Percentiles rank a stretch among this genome's conserved stretches.
phyloP scores from a whole-genome alignment of 2,113 vertebrate genomes.

The Sander vitreus region DNA sequence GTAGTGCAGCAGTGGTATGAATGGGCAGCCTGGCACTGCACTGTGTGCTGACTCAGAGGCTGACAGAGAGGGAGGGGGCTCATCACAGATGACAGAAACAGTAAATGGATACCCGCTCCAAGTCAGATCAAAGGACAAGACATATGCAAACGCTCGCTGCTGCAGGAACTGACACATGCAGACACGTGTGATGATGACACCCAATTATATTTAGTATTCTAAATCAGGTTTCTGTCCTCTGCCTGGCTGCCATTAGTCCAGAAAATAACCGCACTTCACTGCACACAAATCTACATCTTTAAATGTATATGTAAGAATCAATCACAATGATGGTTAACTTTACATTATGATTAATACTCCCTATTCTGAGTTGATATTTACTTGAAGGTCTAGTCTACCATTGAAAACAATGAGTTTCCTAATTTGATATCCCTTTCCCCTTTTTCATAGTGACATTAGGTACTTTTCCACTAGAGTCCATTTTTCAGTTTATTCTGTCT shows the following conservation, averaged over 20 bases:
- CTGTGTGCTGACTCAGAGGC: conserved; percentile 23
- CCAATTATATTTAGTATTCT: background rate
- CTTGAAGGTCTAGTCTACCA: too few relatives aligned
- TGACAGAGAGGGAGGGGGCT: conserved; percentile 1
- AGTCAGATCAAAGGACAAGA: conserved; percentile 29
- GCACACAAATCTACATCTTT: background rate
- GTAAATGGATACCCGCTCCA: conserved; percentile 36
- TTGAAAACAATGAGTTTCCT: background rate
- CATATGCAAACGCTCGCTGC: background rate
- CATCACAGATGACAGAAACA: conserved; percentile 34
- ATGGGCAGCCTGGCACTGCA: conserved; percentile 28
- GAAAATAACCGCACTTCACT: background rate
- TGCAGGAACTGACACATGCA: background rate
- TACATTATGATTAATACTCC: too few relatives aligned
- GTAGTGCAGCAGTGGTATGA: conserved; percentile 24
- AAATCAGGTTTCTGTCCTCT: background rate
- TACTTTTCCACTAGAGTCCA: too few relatives aligned
- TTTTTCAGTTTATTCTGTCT: too few relatives aligned
- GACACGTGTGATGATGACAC: background rate
- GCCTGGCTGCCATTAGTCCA: background rate
- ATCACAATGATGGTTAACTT: background rate
- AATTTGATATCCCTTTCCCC: too few relatives aligned
- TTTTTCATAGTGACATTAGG: too few relatives aligned
- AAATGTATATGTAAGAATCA: background rate
- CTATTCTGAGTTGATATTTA: too few relatives aligned